Base-by-base conservation (phyloP, 2,113 vertebrate species). In the Phyllostomus hastatus region DNA sequence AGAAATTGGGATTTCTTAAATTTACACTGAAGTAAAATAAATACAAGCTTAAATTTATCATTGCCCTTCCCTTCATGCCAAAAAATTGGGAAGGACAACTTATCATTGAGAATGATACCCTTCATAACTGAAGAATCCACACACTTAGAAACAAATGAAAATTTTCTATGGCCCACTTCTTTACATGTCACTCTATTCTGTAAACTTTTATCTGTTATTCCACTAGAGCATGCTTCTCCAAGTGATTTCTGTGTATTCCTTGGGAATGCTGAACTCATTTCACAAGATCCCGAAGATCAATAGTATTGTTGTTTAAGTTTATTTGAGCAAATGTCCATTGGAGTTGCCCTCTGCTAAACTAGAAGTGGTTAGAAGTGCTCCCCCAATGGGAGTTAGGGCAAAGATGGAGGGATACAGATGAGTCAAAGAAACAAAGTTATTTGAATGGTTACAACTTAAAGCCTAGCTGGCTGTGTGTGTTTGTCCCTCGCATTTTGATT, bases 251-350 rank as follows among this genome's bases (percentile, higher is more conserved):
- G 15, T 46, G 22, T 4, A 69, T 22, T 14, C 17, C 7, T 46
- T 5, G 43, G 31, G 1, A 66, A 78, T 4, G 4, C 11, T 0
- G 0, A 66, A 48, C 7, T 24, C 33, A 24, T 8, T 38, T 80
- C 17, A 54, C 1, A 16, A 17, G 70, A 72, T 20, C 10, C 66
- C 24, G 3, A 50, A 31, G 14, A 17, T 46, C 20, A 17, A 64
- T 73, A 46, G 3, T 35, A 11, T 69, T 76, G 73, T 33, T 33
- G 28, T 17, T 75, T 73, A 48, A 69, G 19, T 31, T 64, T 43
- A 43, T 57, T 70, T 72, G 66, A 81, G 38, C 10, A 57, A 70
- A 91, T 28, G 33, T 20, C 10, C 0, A 7, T 35, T 91, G 54
- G 50, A 70, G 46, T 28, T 43, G 10, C 22, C 15, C 38, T 82